Conservation (phyloP, 2,888 invertebrate species). For the Clivina fossor region DNA sequence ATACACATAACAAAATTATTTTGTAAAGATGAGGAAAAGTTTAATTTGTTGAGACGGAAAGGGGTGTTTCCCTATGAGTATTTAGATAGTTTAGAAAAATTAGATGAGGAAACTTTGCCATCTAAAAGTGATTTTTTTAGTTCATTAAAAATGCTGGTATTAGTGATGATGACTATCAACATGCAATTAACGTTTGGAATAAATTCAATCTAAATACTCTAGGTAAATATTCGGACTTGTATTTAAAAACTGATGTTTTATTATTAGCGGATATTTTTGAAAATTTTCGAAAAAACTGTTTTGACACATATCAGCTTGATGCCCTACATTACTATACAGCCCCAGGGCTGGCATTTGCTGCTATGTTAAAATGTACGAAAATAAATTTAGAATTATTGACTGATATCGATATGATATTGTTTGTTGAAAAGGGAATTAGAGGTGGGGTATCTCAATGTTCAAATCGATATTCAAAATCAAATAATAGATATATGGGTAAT, state of each 20-base stretch:
- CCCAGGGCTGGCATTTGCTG: constrained; percentile 45
- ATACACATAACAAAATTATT: constrained; percentile 30
- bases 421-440: constrained; percentile 43
- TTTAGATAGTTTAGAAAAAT: constrained; percentile 35
- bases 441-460: constrained; percentile 45
- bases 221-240: constrained; percentile 43
- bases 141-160: constrained; percentile 37
- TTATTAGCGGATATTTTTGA: constrained; percentile 46
- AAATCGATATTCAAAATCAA: constrained; percentile 43
- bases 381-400: constrained; percentile 43
- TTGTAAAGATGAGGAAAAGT: constrained; percentile 30
- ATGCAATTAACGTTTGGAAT: constrained; percentile 43
- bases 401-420: constrained; percentile 43
- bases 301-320: constrained; percentile 42
- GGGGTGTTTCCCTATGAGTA: constrained; percentile 47
- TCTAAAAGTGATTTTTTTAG: constrained; percentile 39
- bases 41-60: constrained; percentile 40
- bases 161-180: constrained; percentile 39
- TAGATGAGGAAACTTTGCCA: constrained; percentile 36
- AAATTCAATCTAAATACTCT: constrained; percentile 41
- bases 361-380: constrained; percentile 44
- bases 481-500: constrained; percentile 43
- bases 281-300: constrained; percentile 44
- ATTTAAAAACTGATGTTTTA: constrained; percentile 44
- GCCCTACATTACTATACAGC: constrained; percentile 44